Base-by-base conservation (phyloP, 1,140 invertebrate species). In the Drosophila sp. region DNA sequence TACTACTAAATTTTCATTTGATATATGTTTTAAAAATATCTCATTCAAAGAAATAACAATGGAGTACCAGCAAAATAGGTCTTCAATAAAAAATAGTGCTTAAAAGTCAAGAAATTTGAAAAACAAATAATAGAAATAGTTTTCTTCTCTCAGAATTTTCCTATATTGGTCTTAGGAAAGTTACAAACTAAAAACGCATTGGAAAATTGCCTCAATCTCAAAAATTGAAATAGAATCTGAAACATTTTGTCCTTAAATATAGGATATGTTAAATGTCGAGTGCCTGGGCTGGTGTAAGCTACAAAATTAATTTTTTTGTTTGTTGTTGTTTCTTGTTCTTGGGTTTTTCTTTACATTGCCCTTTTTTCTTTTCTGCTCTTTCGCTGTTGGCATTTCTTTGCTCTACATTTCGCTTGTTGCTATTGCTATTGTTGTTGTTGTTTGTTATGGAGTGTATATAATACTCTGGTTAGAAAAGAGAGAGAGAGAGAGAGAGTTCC, bases 301-400 rank as follows among this genome's bases (percentile, higher is more conserved):
- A 27, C 8, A 50, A 10, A 23, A 50, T 27, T 40, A 38, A 7
- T 40, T 56, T 10, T 62, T 44, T 8, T 25, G 35, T 17, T 61
- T 58, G 4, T 41, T 56, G 29, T 47, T 65, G n/a, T 38, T 60
- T 33, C n/a, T 68, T 35, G 25, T 58, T 27, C 23, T 40, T 66
- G 32, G 4, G 29, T 64, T 65, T 64, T 47, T 63, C 35, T 57
- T 57, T 3, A 11, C 35, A 38, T 38, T 38, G 8, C 8, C 35
- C 10, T 11, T 29, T 40, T 65, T 10, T 50, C 27, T 27, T 10
- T 25, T 10, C 10, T 50, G 23, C 23, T 50, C 23, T 50, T 70
- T 35, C 35, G 44, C 11, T 55, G 8, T 35, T 56, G 60, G 71
- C 68, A 73, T 72, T 73, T 56, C 71, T 73, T 72, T 64, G 75